Percentiles rank a stretch among this genome's conserved stretches.
These are phyloP conservation scores for Poeciliopsis gracilis DNA, from an alignment of 2,797 vertebrate genomes.

Conservation along the genomic window DNA sequence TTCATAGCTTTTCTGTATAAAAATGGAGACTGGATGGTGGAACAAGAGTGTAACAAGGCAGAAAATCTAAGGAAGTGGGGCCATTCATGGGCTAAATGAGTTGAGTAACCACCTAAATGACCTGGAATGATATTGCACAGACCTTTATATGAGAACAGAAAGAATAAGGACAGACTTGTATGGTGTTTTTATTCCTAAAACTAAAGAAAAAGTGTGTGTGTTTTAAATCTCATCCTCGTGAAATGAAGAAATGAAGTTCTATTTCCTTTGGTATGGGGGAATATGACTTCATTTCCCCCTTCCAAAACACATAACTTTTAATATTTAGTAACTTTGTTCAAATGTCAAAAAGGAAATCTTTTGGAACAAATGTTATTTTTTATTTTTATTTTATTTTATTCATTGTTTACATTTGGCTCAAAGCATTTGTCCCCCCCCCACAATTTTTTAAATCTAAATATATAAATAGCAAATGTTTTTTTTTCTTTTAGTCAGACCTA, in stretches of 20 bases:
- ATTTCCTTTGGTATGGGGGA: not conserved
- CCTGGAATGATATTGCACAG: not conserved
- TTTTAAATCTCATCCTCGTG: constrained; percentile 1
- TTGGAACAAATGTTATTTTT: not conserved
- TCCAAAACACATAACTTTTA: constrained; percentile 8
- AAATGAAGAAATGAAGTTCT: no score
- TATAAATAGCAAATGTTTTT: no score
- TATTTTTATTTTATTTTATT: not conserved
- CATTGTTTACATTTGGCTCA: not conserved
- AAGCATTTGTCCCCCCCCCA: not conserved
- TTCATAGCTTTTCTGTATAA: not conserved
- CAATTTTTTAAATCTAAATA: not conserved
- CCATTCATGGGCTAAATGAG: constrained; percentile 18
- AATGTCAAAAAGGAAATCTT: constrained; percentile 10
- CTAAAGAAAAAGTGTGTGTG: not conserved
- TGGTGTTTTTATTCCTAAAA: not conserved
- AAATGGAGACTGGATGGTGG: not conserved
- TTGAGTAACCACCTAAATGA: constrained; percentile 17
- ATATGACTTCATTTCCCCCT: not conserved
- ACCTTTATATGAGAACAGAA: not conserved
- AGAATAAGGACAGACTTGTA: not conserved
- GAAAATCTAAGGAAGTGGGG: constrained; percentile 13
- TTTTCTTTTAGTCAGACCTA: not conserved
- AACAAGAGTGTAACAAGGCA: not conserved
- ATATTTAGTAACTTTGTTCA: constrained; percentile 20